phyloP scores from a whole-genome alignment of 1,140 invertebrate species.

The Drosophila auraria region DNA sequence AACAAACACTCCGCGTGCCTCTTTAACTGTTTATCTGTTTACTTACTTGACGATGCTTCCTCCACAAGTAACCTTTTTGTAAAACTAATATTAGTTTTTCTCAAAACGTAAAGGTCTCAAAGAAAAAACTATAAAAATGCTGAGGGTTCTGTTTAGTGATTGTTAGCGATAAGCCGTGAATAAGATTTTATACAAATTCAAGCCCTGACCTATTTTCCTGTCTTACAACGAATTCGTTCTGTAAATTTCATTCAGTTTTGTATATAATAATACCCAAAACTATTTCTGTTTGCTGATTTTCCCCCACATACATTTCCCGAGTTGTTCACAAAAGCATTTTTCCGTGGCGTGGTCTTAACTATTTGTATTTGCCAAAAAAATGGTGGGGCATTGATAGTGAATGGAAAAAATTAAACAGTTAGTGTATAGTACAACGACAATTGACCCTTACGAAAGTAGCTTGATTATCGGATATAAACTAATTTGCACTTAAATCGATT shows the following conservation, averaged over 20 bases:
- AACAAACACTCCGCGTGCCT: not conserved
- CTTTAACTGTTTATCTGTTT: not conserved
- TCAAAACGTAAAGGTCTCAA: too few relatives aligned
- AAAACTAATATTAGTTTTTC: conserved; percentile 4
- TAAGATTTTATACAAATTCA: too few relatives aligned
- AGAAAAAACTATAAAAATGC: not conserved
- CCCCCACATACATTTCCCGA: not conserved
- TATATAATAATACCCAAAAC: not conserved
- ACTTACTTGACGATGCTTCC: not conserved
- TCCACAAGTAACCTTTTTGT: not conserved
- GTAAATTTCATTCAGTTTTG: not conserved
- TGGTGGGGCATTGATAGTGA: not conserved
- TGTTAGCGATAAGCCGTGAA: too few relatives aligned
- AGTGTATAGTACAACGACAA: conserved; percentile 41
- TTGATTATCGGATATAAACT: conserved; percentile 54
- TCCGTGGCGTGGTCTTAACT: conserved; percentile 55
- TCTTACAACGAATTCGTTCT: not conserved
- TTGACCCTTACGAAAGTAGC: conserved; percentile 45
- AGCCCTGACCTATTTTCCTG: not conserved
- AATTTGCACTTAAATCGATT: conserved; percentile 77
- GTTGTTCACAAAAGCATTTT: not conserved
- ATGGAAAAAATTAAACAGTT: conserved; percentile 28
- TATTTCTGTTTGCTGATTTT: not conserved
- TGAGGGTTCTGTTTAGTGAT: not conserved
- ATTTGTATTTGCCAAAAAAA: conserved; percentile 67